Percentiles rank a stretch among this genome's conserved stretches.
These are phyloP conservation scores for Pseudoips prasinana DNA, from an alignment of 2,888 invertebrate species.

Conservation along the genomic window DNA sequence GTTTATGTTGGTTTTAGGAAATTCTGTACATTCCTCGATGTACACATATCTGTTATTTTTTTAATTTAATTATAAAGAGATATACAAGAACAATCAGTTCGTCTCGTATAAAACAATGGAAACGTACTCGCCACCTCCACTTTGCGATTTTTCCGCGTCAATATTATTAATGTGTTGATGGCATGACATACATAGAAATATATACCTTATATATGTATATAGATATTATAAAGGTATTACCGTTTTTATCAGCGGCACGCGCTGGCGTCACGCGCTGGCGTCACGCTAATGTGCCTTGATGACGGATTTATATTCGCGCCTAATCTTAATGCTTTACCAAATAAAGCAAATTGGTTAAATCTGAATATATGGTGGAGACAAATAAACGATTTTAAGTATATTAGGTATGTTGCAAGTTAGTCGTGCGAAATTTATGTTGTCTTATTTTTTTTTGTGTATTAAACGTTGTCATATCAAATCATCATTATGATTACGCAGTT, in stretches of 20 bases:
- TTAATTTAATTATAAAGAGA: too few relatives aligned
- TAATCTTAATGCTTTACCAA: slow-evolving; percentile 31
- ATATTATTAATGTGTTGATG: slow-evolving; percentile 56
- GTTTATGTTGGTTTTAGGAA: background rate
- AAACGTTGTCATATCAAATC: too few relatives aligned
- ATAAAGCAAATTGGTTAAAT: slow-evolving; percentile 24
- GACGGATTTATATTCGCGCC: slow-evolving; percentile 32
- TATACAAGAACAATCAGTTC: too few relatives aligned
- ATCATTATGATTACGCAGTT: too few relatives aligned
- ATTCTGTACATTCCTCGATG: too few relatives aligned
- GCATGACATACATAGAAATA: slow-evolving; percentile 17
- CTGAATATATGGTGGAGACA: too few relatives aligned
- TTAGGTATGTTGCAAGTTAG: too few relatives aligned
- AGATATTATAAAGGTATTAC: slow-evolving; percentile 39
- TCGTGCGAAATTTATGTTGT: too few relatives aligned
- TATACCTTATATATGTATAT: slow-evolving; percentile 20
- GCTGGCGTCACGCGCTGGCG: too few relatives aligned
- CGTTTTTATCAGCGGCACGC: slow-evolving; percentile 34
- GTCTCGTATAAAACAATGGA: slow-evolving; percentile 29
- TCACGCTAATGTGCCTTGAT: slow-evolving; percentile 36
- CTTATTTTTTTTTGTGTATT: too few relatives aligned
- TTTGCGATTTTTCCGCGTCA: slow-evolving; percentile 65
- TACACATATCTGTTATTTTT: too few relatives aligned
- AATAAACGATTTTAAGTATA: too few relatives aligned
- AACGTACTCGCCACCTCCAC: slow-evolving; percentile 44